These are phyloP conservation scores for Himalopsyche japonica DNA, from an alignment of 2,888 invertebrate species.

Conservation along the genomic window DNA sequence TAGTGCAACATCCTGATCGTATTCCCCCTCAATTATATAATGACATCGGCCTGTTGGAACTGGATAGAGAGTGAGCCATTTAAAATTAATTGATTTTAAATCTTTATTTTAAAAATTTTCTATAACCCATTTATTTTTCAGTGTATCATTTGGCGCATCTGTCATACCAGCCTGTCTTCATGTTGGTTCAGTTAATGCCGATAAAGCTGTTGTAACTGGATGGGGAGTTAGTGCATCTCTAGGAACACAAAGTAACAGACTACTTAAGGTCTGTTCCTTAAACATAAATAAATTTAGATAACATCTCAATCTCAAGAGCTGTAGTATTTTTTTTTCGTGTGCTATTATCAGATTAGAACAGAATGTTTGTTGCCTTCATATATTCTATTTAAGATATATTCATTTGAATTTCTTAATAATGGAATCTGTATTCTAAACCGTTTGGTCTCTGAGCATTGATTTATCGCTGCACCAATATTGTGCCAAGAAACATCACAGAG, in stretches of 20 bases:
- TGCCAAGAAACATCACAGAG: too few species aligned
- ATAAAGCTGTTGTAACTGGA: neutral
- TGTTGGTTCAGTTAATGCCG: neutral
- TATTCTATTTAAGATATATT: too few species aligned
- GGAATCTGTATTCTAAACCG: neutral
- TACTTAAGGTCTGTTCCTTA: neutral
- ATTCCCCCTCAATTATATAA: neutral
- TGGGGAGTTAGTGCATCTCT: neutral
- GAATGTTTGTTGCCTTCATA: too few species aligned
- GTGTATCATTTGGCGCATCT: neutral
- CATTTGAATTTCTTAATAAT: neutral
- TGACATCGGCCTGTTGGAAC: neutral
- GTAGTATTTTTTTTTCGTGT: too few species aligned
- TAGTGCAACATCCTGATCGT: neutral
- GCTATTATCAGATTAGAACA: too few species aligned
- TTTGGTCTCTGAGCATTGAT: too few species aligned
- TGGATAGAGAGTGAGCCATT: neutral
- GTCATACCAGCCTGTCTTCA: slow-evolving; percentile 2
- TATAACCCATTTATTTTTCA: neutral
- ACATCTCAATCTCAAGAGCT: neutral
- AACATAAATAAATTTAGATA: neutral
- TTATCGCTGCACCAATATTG: too few species aligned
- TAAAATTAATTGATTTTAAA: neutral
- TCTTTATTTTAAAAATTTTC: neutral
- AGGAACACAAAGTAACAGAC: neutral